A percentile compares a stretch with the other conserved stretches of the same genome.
phyloP scores from a whole-genome alignment of 2,888 invertebrate genomes.

The Sarcophaga rosellei region DNA sequence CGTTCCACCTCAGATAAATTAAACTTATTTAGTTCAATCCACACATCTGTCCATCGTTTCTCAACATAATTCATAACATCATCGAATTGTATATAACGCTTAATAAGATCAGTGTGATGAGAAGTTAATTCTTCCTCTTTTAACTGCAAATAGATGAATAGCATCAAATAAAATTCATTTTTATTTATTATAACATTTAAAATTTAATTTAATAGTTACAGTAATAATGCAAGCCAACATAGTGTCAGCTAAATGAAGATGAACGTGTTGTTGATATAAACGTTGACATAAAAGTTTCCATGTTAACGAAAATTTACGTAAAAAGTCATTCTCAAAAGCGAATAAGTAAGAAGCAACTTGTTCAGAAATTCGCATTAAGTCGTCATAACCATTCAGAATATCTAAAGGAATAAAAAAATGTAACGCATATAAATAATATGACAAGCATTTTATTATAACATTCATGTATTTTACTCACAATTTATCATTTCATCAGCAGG shows the following conservation, averaged over 20 bases:
- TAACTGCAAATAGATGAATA: constrained; percentile 70
- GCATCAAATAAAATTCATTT: constrained; percentile 7
- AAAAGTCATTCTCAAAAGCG: constrained; percentile 84
- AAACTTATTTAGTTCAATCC: constrained; percentile 79
- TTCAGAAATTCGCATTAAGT: constrained; percentile 84
- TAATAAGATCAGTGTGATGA: constrained; percentile 79
- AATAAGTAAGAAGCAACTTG: constrained; percentile 84
- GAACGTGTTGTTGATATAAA: constrained; percentile 84
- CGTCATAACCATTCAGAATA: constrained; percentile 85
- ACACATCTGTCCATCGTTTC: constrained; percentile 82
- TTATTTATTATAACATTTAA: background rate
- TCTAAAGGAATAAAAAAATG: constrained; percentile 76
- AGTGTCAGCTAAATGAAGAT: constrained; percentile 83
- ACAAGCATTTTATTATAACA: background rate
- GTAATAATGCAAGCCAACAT: constrained; percentile 83
- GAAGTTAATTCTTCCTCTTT: constrained; percentile 79
- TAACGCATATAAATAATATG: background rate
- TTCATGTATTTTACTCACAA: constrained; percentile 73
- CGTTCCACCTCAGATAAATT: constrained; percentile 79
- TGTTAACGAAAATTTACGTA: constrained; percentile 85
- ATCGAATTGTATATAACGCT: constrained; percentile 83
- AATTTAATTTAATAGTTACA: constrained; percentile 75
- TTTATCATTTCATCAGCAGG: constrained; percentile 79
- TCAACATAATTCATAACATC: constrained; percentile 84
- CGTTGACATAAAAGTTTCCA: constrained; percentile 87